Conservation (phyloP, 2,797 vertebrate genomes). For the Phataginus tricuspis region DNA sequence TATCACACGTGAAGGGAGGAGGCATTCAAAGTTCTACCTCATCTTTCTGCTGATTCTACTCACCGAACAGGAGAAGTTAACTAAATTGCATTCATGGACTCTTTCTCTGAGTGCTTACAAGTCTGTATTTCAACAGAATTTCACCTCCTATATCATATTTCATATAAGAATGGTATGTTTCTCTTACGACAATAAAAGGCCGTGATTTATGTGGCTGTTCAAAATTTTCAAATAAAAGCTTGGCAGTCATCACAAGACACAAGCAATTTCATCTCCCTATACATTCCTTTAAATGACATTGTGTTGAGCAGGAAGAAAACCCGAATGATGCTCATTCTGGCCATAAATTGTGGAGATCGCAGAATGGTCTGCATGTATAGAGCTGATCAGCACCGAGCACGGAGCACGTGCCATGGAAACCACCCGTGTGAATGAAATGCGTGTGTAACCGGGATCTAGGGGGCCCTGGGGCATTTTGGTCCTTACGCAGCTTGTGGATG, state of each 20-base stretch:
- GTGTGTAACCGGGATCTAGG: rapidly evolving
- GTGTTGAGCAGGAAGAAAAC: constrained; percentile 24
- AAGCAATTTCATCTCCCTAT: constrained; percentile 43
- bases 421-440: neutral
- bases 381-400: neutral
- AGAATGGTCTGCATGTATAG: neutral
- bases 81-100: neutral
- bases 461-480: neutral
- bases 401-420: neutral
- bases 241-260: constrained; percentile 46
- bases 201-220: constrained; percentile 3
- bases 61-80: neutral
- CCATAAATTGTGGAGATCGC: neutral
- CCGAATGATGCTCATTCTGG: neutral
- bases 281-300: constrained; percentile 46
- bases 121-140: constrained; percentile 24
- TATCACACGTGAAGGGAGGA: neutral
- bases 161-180: constrained; percentile 26
- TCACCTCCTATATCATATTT: constrained; percentile 17
- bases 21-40: neutral
- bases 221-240: constrained; percentile 44
- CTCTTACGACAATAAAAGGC: constrained; percentile 6
- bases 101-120: neutral
- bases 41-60: neutral
- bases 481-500: neutral